These are phyloP conservation scores for Sebastolobus alascanus DNA, from an alignment of 2,797 vertebrate species.

Conservation along the genomic window DNA sequence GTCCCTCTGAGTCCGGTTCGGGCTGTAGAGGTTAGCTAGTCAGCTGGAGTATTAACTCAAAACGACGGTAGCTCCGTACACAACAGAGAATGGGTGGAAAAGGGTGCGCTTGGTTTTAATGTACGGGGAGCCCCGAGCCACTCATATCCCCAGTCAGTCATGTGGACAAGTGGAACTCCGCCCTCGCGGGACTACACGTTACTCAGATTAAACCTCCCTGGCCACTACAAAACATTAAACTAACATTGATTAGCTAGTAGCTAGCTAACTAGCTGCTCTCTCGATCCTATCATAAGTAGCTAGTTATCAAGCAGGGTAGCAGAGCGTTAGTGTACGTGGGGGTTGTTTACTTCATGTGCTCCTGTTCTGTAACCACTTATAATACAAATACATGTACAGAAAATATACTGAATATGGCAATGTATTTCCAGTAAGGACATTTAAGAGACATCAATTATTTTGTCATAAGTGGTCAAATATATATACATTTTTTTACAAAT, in stretches of 20 bases:
- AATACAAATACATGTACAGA: not conserved
- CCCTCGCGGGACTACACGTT: not conserved
- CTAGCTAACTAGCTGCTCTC: not conserved
- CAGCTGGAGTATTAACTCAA: slow-evolving; percentile 33
- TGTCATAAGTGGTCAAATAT: not conserved
- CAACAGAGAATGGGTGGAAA: slow-evolving; percentile 1
- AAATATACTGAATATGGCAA: not conserved
- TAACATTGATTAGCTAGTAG: not conserved
- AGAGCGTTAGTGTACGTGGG: not conserved
- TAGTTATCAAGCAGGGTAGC: not conserved
- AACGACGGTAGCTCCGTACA: slow-evolving; percentile 3
- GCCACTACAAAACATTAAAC: not conserved
- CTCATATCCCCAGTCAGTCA: rapidly evolving
- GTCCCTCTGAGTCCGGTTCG: not conserved
- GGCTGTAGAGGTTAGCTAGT: not conserved
- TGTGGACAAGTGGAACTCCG: rapidly evolving
- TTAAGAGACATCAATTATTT: not conserved
- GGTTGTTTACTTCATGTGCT: not conserved
- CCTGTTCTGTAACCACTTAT: not conserved
- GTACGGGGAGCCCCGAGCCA: rapidly evolving
- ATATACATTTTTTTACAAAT: not conserved
- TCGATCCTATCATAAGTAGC: not conserved
- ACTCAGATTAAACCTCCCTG: rapidly evolving
- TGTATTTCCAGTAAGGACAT: not conserved
- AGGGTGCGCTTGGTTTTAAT: not conserved